Evolutionary conservation across 2,888 invertebrate genomes (phyloP).

Genomic region (Nephrotoma flavescens): DNA sequence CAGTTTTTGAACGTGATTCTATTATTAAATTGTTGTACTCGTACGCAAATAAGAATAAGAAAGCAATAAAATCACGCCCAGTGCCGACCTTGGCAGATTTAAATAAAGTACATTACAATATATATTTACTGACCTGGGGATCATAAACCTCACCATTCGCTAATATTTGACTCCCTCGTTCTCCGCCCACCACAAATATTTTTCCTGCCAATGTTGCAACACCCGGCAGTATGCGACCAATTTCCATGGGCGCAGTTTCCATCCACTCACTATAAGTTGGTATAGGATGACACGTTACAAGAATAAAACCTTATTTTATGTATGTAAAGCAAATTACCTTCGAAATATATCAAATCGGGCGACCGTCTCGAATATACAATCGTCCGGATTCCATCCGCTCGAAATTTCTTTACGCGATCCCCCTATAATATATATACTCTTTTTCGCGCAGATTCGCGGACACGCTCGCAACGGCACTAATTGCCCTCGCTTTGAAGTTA

Average conservation of each 20-base stretch:
- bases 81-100: not conserved
- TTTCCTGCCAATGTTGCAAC: slow-evolving; percentile 70
- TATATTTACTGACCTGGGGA: slow-evolving; percentile 34
- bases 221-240: slow-evolving; percentile 77
- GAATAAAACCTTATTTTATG: not conserved
- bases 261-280: slow-evolving; percentile 53
- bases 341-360: slow-evolving; percentile 58
- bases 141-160: slow-evolving; percentile 77
- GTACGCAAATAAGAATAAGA: not conserved
- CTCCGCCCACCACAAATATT: slow-evolving; percentile 84
- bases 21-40: not conserved
- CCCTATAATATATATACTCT: slow-evolving; percentile 76
- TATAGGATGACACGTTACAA: not conserved
- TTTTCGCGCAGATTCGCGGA: slow-evolving; percentile 73
- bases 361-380: slow-evolving; percentile 69
- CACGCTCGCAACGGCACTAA: slow-evolving; percentile 59
- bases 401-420: slow-evolving; percentile 70
- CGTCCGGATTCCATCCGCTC: slow-evolving; percentile 59
- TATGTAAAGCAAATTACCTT: slow-evolving; percentile 8
- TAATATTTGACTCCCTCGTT: slow-evolving; percentile 75
- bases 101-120: too few species aligned
- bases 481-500: slow-evolving; percentile 59
- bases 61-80: not conserved
- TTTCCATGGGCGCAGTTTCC: slow-evolving; percentile 63
- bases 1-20: not conserved